phyloP scores from a whole-genome alignment of 1,140 invertebrate genomes.

The Halesus radiatus region DNA sequence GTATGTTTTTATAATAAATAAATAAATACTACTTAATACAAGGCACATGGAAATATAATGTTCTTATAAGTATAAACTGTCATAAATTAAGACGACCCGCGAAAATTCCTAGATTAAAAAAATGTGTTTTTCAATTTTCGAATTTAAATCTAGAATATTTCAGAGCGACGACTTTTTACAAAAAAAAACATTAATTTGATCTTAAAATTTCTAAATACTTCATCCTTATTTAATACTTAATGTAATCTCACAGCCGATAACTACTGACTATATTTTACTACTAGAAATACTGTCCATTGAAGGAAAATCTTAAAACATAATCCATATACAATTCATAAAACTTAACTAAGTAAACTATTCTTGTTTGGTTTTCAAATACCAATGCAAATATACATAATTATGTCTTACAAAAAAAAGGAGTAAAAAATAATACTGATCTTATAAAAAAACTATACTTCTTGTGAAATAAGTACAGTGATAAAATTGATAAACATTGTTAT shows the following conservation, averaged over 20 bases:
- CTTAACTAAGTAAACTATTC: too few relatives aligned
- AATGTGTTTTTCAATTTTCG: neutral
- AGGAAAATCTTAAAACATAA: neutral
- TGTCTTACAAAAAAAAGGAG: too few relatives aligned
- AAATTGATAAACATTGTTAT: too few relatives aligned
- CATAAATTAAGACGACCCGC: neutral
- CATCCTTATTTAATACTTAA: neutral
- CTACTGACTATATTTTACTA: slow-evolving; percentile 3
- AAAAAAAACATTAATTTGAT: neutral
- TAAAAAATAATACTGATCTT: too few relatives aligned
- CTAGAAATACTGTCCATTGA: neutral
- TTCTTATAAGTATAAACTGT: too few relatives aligned
- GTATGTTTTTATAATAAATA: neutral
- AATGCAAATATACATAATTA: too few relatives aligned
- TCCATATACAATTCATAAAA: neutral
- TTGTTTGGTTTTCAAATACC: too few relatives aligned
- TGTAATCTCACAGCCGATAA: slow-evolving; percentile 16
- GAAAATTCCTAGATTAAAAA: slow-evolving; percentile 10
- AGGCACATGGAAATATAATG: too few relatives aligned
- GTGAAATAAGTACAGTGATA: too few relatives aligned
- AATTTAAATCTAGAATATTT: slow-evolving; percentile 16
- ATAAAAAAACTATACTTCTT: too few relatives aligned
- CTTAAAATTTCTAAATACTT: neutral
- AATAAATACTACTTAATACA: neutral
- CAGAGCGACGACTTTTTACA: slow-evolving; percentile 12